Base-by-base conservation (phyloP, 1,140 invertebrate species). In the Steinernema khuongi region DNA sequence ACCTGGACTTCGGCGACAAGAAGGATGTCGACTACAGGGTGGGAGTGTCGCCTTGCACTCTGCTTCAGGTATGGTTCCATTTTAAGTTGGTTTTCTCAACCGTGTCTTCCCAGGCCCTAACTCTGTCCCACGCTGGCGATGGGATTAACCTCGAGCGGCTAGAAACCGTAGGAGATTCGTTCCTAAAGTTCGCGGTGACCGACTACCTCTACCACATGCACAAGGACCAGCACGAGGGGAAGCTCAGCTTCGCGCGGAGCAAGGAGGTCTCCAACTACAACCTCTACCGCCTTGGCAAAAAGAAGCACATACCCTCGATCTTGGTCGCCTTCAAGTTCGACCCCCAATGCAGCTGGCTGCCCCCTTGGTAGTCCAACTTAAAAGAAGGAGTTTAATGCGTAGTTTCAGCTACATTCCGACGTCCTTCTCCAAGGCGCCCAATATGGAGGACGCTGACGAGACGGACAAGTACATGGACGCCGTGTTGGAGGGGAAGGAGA, bases 291-390 rank as follows among this genome's bases (percentile, higher is more conserved):
- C 87, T 99, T n/a, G 97, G 96, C 0, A 90, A 92, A 68, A 89
- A 90, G 77, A 94, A 94, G 86, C 89, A 91, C 17, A 88, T 99
- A 18, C 95, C 94, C 1, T 92, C 94, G 77, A 91, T 92, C 75
- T 97, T 99, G 93, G 93, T 97, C 75, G 94, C 95, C 0, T 92
- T 93, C 0, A 99, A 99, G 87, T 99, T 99, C 88, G 96, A 99
- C 84, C 96, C 96, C 0, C 93, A 96, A 85, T 96, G 98, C 84
- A 98, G 97, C 86, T 99, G 97, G 97, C 85, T 99, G 2, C 96
- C 96, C 17, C 96, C 97, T 2, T 93, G 94, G 83, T 96, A 94
- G 4, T 60, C 26, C 14, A n/a, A n/a, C 19, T 60, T 60, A 60
- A 22, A 4, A n/a, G n/a, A n/a, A n/a, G n/a, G n/a, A n/a, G n/a